Base-by-base conservation (phyloP, 1,140 invertebrate species). In the Bombus terrestris region DNA sequence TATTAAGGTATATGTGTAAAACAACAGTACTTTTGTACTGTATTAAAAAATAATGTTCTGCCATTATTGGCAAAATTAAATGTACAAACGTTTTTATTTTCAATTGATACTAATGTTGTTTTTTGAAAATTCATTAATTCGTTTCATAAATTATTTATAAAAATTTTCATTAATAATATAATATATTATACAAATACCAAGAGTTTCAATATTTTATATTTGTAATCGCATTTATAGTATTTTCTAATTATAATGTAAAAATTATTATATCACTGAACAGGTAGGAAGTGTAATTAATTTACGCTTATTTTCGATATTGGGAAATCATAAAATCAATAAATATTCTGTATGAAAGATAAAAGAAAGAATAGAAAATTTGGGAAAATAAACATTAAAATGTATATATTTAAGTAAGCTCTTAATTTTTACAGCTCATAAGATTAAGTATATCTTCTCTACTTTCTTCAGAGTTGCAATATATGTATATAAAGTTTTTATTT, bases 311-410 rank as follows among this genome's bases (percentile, higher is more conserved):
- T 72, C 22, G 41, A 53, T 37, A 18, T 32, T 47, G 47, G 8
- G 8, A 25, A 28, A 37, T 64, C 39, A 59, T 22, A 64, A 80
- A 57, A 47, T 85, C 41, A 64, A 72, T 37, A 59, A 43, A n/a
- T 69, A 35, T 41, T 72, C 47, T 80, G 83, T 80, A 80, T 85
- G 64, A 64, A 59, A 13, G 22, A 73, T 25, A 73, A 47, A 62
- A n/a, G n/a, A 72, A 18, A 62, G n/a, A 59, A 28, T 62, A 66
- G 28, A 39, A 83, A 83, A 71, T 81, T 83, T 73, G 43, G 47
- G n/a, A 75, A 75, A 59, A 68, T 75, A 22, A 86, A 81, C 32
- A 57, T 62, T 80, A 80, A 80, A 43, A 25, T 86, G 80, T 86
- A 75, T 86, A 75, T 86, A 82, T 28, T 81, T 68, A 68, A 41